Evolutionary conservation across 2,888 invertebrate species (phyloP).

Genomic region (Scaptomyza flava): DNA sequence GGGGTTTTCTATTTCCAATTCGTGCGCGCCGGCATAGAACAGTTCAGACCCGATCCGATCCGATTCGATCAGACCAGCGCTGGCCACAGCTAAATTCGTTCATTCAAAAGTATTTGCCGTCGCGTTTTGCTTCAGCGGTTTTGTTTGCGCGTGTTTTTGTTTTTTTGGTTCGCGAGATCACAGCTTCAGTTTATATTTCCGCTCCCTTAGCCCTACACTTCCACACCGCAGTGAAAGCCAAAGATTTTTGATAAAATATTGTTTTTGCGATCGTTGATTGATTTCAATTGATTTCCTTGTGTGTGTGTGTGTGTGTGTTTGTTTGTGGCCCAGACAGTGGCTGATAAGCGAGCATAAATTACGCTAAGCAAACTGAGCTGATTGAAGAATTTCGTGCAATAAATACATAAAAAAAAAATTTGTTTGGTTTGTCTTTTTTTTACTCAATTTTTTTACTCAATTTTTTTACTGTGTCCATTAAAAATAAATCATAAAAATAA

Average conservation of each 20-base stretch:
- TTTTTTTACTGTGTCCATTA: slow-evolving; percentile 44
- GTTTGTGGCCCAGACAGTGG: slow-evolving; percentile 29
- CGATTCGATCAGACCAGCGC: slow-evolving; percentile 13
- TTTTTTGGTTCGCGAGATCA: neutral
- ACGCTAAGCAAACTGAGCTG: slow-evolving; percentile 49
- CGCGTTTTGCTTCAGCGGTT: slow-evolving; percentile 62
- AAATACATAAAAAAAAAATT: slow-evolving; percentile 2
- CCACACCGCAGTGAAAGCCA: neutral
- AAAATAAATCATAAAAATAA: slow-evolving; percentile 6
- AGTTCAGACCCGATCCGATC: slow-evolving; percentile 1
- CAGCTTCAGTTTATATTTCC: neutral
- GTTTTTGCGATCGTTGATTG: slow-evolving; percentile 38
- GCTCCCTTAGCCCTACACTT: too few species aligned
- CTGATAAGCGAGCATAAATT: slow-evolving; percentile 62
- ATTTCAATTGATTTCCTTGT: slow-evolving; percentile 29
- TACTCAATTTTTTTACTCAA: slow-evolving; percentile 40
- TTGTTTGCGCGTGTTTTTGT: neutral
- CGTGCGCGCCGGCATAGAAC: slow-evolving; percentile 41
- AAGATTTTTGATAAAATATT: neutral
- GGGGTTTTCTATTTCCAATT: slow-evolving; percentile 69
- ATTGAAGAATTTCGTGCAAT: slow-evolving; percentile 42
- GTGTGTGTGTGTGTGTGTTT: slow-evolving; percentile 26
- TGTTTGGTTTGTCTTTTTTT: slow-evolving; percentile 19
- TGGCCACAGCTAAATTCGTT: slow-evolving; percentile 41
- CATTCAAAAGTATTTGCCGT: slow-evolving; percentile 34